Conservation (phyloP, 2,113 vertebrate genomes). For the Petrocephalus zakoni region DNA sequence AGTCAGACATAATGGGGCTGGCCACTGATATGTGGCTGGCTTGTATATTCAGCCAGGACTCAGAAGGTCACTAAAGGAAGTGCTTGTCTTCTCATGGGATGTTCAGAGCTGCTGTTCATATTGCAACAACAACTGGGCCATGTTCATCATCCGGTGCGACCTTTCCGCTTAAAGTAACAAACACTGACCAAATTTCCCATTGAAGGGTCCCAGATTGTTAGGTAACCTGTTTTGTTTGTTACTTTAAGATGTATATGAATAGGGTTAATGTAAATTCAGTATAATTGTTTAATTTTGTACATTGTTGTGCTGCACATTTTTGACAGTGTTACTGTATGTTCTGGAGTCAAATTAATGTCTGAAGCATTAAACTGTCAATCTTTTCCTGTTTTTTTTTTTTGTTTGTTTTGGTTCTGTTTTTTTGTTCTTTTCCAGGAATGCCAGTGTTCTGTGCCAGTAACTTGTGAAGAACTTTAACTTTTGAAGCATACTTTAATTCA, state of each 20-base stretch:
- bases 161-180: background rate
- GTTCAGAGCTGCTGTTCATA: background rate
- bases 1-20: background rate
- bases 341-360: conserved; percentile 6
- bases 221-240: background rate
- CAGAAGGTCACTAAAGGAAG: background rate
- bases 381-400: background rate
- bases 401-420: background rate
- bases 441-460: background rate
- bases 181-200: background rate
- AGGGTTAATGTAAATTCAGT: background rate
- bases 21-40: background rate
- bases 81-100: background rate
- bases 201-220: background rate
- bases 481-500: conserved; percentile 2
- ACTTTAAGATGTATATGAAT: background rate
- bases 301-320: conserved; percentile 3
- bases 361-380: background rate
- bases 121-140: background rate
- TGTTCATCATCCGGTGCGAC: background rate
- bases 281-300: conserved; percentile 6
- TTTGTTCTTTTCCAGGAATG: conserved; percentile 4
- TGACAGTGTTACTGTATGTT: conserved; percentile 6
- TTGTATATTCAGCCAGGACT: background rate
- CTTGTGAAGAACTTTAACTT: background rate